Conservation (phyloP, 1,140 invertebrate species). For the Arion vulgaris region DNA sequence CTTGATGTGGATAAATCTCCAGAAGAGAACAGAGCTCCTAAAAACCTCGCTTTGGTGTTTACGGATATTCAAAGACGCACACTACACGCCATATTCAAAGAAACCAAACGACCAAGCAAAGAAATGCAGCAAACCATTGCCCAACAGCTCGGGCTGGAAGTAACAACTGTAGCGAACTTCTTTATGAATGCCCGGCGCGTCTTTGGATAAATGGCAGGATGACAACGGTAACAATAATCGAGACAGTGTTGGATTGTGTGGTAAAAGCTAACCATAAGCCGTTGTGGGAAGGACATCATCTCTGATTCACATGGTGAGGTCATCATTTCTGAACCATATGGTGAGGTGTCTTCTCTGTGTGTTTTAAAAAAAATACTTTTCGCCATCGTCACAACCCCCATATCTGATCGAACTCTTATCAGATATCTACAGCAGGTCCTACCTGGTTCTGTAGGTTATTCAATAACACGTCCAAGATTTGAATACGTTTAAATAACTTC, state of each 20-base stretch:
- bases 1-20: slow-evolving; percentile 77
- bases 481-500: neutral
- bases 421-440: neutral
- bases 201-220: slow-evolving; percentile 99
- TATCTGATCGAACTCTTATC: neutral
- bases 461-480: neutral
- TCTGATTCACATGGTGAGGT: neutral
- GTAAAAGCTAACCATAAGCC: slow-evolving; percentile 53
- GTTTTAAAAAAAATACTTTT: neutral
- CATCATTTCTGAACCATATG: neutral
- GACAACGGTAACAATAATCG: slow-evolving; percentile 76
- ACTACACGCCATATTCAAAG: slow-evolving; percentile 94
- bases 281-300: neutral
- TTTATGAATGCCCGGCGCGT: slow-evolving; percentile 99
- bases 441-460: neutral
- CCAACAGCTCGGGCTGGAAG: slow-evolving; percentile 95
- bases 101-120: slow-evolving; percentile 99
- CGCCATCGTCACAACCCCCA: neutral
- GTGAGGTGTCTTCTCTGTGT: slow-evolving; percentile 19
- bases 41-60: slow-evolving; percentile 99
- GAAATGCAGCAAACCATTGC: slow-evolving; percentile 99
- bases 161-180: slow-evolving; percentile 99
- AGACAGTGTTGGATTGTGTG: slow-evolving; percentile 54
- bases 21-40: slow-evolving; percentile 74
- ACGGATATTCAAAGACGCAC: slow-evolving; percentile 99